Base-by-base conservation (phyloP, 1,140 invertebrate genomes). In the Drosophila leontia region DNA sequence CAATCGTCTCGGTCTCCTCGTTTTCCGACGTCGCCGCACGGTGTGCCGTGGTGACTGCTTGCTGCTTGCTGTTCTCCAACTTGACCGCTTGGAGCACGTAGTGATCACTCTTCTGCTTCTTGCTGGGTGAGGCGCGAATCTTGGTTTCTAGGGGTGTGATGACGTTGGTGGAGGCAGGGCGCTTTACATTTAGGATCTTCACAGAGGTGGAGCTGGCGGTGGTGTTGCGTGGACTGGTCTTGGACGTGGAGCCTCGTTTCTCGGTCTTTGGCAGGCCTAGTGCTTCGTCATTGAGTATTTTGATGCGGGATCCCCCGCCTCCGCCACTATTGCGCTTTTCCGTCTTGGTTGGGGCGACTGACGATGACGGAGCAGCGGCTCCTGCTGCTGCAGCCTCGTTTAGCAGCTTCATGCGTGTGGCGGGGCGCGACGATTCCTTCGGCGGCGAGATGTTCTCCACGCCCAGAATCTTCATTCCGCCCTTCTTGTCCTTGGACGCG, bases 31-130 rank as follows among this genome's bases (percentile, higher is more conserved):
- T 34, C 2, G 39, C 48, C 7, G 58, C 58, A 7, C 53, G 53
- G 8, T 39, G 35, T 8, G 64, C 44, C 7, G 58, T 88, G 42
- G 53, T 65, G 9, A 77, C 78, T 23, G 70, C 70, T 26, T 56
- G 53, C 35, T 56, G 53, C 41, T 92, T 91, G 34, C 68, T 91
- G 23, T 79, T 85, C 42, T 92, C 91, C 7, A 65, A 70, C 17
- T 90, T 90, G 0, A 91, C 77, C 3, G 87, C 81, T 41, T 92
- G 85, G 19, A 92, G 64, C 11, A 92, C 82, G 64, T 92, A 92
- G 53, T 92, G 91, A 29, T 92, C 91, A 84, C 82, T 91, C 34
- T 90, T 80, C 37, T 81, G 81, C 26, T 70, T 79, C 37, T 86
- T 85, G 32, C 50, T 77, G 7, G 80, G 56, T 9, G 63, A 59